These are phyloP conservation scores for Myiagra hebetior DNA, from an alignment of 2,113 vertebrate genomes.

Conservation along the genomic window DNA sequence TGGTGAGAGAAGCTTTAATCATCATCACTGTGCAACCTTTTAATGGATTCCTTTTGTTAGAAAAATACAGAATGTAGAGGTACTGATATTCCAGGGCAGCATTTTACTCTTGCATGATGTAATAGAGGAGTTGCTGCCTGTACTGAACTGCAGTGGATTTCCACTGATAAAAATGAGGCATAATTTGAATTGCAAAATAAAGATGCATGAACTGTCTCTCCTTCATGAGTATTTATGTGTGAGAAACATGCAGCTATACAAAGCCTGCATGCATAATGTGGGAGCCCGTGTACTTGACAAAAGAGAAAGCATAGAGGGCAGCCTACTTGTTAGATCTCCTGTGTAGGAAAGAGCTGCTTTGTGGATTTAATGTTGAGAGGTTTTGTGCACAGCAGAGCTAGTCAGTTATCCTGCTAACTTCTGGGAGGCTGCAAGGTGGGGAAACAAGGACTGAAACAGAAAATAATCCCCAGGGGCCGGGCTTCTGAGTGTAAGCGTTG, in stretches of 20 bases:
- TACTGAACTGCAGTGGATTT: not conserved
- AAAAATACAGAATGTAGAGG: not conserved
- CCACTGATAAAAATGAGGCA: not conserved
- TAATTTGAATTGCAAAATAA: constrained; percentile 29
- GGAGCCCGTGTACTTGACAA: constrained; percentile 15
- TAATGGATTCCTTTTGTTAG: not conserved
- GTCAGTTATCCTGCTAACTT: not conserved
- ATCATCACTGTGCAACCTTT: not conserved
- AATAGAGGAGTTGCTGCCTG: not conserved
- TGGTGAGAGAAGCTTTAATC: not conserved
- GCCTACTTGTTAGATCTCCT: not conserved
- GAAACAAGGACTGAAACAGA: not conserved
- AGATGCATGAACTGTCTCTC: not conserved
- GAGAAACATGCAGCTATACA: constrained; percentile 8
- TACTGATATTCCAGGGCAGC: not conserved
- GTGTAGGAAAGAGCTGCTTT: not conserved
- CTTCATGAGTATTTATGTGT: constrained; percentile 23
- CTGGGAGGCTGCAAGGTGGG: not conserved
- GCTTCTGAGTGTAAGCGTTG: not conserved
- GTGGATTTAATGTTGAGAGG: not conserved
- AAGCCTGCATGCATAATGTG: constrained; percentile 13
- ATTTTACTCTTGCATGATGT: not conserved
- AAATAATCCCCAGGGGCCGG: not conserved
- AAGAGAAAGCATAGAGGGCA: not conserved
- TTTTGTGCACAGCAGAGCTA: not conserved